phyloP scores from a whole-genome alignment of 2,888 invertebrate genomes.

The Bellardia bayeri region DNA sequence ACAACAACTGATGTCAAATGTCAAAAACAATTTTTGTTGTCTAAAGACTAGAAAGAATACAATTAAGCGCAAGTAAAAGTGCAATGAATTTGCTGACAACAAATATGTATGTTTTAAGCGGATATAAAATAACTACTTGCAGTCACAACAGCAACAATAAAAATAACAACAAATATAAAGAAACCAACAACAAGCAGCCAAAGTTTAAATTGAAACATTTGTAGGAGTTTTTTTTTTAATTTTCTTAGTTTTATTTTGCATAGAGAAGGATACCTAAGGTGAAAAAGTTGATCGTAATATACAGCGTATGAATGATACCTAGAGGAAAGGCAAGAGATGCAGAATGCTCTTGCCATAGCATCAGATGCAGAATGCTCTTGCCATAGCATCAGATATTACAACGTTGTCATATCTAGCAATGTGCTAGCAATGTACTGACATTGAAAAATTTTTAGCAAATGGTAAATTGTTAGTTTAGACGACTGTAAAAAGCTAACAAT shows the following conservation, averaged over 20 bases:
- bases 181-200: background rate
- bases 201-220: slow-evolving; percentile 33
- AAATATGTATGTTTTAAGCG: background rate
- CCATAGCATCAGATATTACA: too few species aligned
- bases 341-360: too few species aligned
- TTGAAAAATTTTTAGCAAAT: too few species aligned
- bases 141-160: background rate
- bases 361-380: too few species aligned
- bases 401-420: too few species aligned
- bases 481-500: too few species aligned
- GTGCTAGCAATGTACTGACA: too few species aligned
- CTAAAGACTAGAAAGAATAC: slow-evolving; percentile 10
- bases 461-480: too few species aligned
- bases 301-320: too few species aligned
- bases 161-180: background rate
- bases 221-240: background rate
- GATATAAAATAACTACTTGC: background rate
- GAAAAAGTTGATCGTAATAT: too few species aligned
- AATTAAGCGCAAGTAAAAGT: slow-evolving; percentile 33
- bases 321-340: too few species aligned
- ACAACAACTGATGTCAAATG: slow-evolving; percentile 65
- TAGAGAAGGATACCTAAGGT: background rate
- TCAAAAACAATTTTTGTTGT: slow-evolving; percentile 50
- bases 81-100: slow-evolving; percentile 34
- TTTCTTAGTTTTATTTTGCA: too few species aligned